Evolutionary conservation across 2,888 invertebrate species (phyloP), one percentile per base, ranked within the genome.

Genomic region (Drosophila emarginata): DNA sequence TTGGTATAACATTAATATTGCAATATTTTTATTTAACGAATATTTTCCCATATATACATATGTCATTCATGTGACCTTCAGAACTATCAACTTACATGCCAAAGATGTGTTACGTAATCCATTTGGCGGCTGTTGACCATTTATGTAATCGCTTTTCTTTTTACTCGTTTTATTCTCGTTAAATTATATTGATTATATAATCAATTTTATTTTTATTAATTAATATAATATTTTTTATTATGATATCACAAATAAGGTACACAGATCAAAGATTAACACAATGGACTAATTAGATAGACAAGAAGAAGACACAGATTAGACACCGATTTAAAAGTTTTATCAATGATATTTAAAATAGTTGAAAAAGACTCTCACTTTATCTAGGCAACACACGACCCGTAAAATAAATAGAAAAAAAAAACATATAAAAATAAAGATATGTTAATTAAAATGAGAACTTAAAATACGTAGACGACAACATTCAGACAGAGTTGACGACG

Each of bases 401-500:
- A 15, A 53, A 61, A 51, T 39, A 56, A 45, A 39, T 14, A 57
- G 23, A n/a, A 7, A 21, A 21, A 53, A 39, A 39, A 36, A 60
- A 50, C 6, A 4, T n/a, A n/a, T n/a, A n/a, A n/a, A 45, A 60
- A 2, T 59, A 60, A 59, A 50, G 40, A 18, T 53, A 53, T 18
- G 9, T 18, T 67, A 64, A 66, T 58, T 21, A 64, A 67, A 67
- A 54, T 62, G 58, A 9, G 62, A 74, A 74, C 58, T 62, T 69
- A 72, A 68, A 77, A 57, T 73, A 77, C 75, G 72, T 71, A 64
- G 72, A 78, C 80, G 83, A 89, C 90, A 89, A 86, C 87, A 89
- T 90, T 89, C 91, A 90, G 91, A 91, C 91, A 90, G 90, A 91
- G 91, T 89, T 80, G 75, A 72, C 63, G 65, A 82, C 81, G 81